Percentiles rank a stretch among this genome's conserved stretches.
phyloP scores from a whole-genome alignment of 2,888 invertebrate species.

The Coleophora flavipennella region DNA sequence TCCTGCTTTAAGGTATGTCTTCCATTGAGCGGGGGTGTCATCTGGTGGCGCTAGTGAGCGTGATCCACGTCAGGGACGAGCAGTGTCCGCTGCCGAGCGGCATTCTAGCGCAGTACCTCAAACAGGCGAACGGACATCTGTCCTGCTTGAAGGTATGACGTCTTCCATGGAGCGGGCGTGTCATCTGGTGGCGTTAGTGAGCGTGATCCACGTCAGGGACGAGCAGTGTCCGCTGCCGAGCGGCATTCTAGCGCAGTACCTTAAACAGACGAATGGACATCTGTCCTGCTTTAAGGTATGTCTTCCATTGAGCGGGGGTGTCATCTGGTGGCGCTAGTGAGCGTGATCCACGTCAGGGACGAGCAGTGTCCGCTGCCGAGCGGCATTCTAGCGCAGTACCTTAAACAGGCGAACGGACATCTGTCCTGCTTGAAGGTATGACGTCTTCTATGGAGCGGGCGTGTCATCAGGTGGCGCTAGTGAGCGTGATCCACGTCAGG shows the following conservation, averaged over 20 bases:
- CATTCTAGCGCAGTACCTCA: slow-evolving; percentile 87
- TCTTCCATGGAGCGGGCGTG: too few relatives aligned
- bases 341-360: slow-evolving; percentile 89
- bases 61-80: slow-evolving; percentile 88
- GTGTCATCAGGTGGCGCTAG: slow-evolving; percentile 79
- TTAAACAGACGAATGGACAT: too few relatives aligned
- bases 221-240: too few relatives aligned
- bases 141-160: slow-evolving; percentile 85
- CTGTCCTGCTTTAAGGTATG: too few relatives aligned
- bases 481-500: slow-evolving; percentile 88
- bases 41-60: slow-evolving; percentile 86
- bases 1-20: slow-evolving; percentile 86
- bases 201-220: too few relatives aligned
- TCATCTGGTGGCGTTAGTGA: too few relatives aligned
- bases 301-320: too few relatives aligned
- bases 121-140: slow-evolving; percentile 86
- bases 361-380: slow-evolving; percentile 85
- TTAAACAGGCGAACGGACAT: slow-evolving; percentile 88
- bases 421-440: slow-evolving; percentile 87
- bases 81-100: slow-evolving; percentile 86
- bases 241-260: too few relatives aligned
- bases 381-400: slow-evolving; percentile 86
- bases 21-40: too few relatives aligned
- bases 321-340: slow-evolving; percentile 83
- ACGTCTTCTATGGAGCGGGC: too few relatives aligned